phyloP scores from a whole-genome alignment of 1,140 invertebrate species.

The Augochlora pura region DNA sequence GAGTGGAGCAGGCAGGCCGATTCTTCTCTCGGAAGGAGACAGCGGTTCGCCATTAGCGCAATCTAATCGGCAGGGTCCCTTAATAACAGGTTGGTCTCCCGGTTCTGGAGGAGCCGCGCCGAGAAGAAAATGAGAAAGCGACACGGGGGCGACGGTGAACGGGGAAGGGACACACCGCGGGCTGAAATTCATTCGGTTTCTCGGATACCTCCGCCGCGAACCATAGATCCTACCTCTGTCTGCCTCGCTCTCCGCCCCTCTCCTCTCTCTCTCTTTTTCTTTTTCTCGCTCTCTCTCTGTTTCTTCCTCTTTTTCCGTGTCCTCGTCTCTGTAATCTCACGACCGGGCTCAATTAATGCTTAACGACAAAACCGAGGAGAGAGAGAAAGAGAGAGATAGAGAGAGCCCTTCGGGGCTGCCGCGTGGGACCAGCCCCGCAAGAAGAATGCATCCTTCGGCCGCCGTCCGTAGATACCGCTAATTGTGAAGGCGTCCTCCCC shows the following conservation, averaged over 20 bases:
- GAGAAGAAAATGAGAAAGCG: conserved; percentile 35
- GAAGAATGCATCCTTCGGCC: conserved; percentile 53
- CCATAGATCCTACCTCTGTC: conserved; percentile 28
- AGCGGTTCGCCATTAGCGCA: conserved; percentile 69
- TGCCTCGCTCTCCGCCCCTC: too few species aligned
- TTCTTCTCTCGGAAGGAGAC: conserved; percentile 56
- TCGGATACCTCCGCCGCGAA: conserved; percentile 49
- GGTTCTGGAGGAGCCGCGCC: conserved; percentile 33
- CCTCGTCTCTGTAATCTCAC: conserved; percentile 55
- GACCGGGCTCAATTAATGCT: conserved; percentile 63
- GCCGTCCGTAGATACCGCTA: conserved; percentile 60
- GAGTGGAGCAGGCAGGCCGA: conserved; percentile 31
- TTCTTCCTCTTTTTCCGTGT: not conserved
- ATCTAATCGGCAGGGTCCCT: conserved; percentile 67
- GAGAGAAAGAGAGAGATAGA: not conserved
- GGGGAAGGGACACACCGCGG: conserved; percentile 23
- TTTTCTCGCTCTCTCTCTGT: too few species aligned
- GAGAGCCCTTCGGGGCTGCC: conserved; percentile 24
- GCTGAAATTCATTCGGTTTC: conserved; percentile 67
- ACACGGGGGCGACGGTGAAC: not conserved
- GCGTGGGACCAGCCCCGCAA: conserved; percentile 49
- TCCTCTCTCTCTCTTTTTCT: not conserved
- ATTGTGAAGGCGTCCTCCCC: conserved; percentile 59
- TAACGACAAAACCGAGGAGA: conserved; percentile 62
- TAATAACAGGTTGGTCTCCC: conserved; percentile 66